Evolutionary conservation across 1,140 invertebrate species (phyloP).

Genomic region (Solen grandis): DNA sequence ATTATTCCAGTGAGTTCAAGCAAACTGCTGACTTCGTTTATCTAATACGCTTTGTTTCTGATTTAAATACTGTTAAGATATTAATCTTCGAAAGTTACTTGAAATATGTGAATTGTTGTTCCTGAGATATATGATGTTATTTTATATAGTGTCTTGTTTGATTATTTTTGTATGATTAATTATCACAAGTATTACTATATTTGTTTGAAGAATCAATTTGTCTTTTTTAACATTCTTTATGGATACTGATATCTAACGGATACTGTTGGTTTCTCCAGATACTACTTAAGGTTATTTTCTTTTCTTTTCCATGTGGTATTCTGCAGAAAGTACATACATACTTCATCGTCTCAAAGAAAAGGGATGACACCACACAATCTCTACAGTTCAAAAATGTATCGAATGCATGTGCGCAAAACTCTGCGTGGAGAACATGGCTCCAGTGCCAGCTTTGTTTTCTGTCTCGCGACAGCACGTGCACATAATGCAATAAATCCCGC

Average conservation of each 20-base stretch:
- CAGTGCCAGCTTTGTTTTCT: slow-evolving; percentile 34
- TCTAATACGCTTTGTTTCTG: not conserved
- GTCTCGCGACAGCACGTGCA: slow-evolving; percentile 6
- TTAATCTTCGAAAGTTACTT: not conserved
- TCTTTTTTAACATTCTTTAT: not conserved
- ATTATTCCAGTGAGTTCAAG: slow-evolving; percentile 42
- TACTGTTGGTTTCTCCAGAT: not conserved
- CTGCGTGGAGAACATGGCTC: slow-evolving; percentile 33
- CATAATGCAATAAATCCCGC: not conserved
- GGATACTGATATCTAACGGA: not conserved
- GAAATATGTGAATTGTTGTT: not conserved
- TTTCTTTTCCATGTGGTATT: slow-evolving; percentile 15
- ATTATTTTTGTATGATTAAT: not conserved
- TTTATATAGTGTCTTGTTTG: too few species aligned
- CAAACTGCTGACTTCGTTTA: not conserved
- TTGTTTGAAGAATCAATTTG: not conserved
- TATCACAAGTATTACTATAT: not conserved
- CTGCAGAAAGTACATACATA: slow-evolving; percentile 8
- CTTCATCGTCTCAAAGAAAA: too few species aligned
- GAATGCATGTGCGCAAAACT: slow-evolving; percentile 38
- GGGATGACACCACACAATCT: not conserved
- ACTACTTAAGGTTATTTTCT: not conserved
- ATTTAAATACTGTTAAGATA: slow-evolving; percentile 5
- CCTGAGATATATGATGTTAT: too few species aligned
- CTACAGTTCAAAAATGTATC: slow-evolving; percentile 30